Evolutionary conservation across 1,140 invertebrate genomes (phyloP).

Genomic region (Pseudomyrmex flavicornis): DNA sequence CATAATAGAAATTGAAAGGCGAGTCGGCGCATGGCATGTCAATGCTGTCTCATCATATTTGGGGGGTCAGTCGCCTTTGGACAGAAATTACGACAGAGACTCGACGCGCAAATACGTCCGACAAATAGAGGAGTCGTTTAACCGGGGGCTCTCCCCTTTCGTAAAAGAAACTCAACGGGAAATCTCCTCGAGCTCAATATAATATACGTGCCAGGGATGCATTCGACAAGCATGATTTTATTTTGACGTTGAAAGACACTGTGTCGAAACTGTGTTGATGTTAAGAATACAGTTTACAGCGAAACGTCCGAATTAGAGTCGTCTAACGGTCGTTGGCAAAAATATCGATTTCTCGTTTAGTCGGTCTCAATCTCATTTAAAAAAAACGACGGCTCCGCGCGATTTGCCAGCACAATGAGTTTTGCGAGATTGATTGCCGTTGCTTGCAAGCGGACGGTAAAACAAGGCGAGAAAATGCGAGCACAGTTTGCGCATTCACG

Average conservation of each 20-base stretch:
- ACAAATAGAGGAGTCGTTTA: constrained; percentile 32
- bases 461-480: neutral
- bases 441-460: constrained; percentile 9
- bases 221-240: no score
- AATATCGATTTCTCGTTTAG: constrained; percentile 9
- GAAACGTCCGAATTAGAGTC: constrained; percentile 19
- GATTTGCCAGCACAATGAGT: constrained; percentile 13
- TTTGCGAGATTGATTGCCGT: constrained; percentile 22
- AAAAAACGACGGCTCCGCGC: neutral
- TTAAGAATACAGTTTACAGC: no score
- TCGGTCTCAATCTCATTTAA: neutral
- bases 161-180: constrained; percentile 6
- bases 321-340: neutral
- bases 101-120: constrained; percentile 12
- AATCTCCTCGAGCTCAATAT: neutral
- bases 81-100: constrained; percentile 24
- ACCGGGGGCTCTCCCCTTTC: neutral
- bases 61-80: constrained; percentile 52
- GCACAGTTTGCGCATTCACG: neutral
- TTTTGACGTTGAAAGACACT: no score
- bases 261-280: no score
- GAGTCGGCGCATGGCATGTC: constrained; percentile 29
- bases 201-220: no score
- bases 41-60: constrained; percentile 60
- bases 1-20: constrained; percentile 52